Base-by-base conservation (phyloP, 2,888 invertebrate genomes). In the Carpatolechia fugitivella region DNA sequence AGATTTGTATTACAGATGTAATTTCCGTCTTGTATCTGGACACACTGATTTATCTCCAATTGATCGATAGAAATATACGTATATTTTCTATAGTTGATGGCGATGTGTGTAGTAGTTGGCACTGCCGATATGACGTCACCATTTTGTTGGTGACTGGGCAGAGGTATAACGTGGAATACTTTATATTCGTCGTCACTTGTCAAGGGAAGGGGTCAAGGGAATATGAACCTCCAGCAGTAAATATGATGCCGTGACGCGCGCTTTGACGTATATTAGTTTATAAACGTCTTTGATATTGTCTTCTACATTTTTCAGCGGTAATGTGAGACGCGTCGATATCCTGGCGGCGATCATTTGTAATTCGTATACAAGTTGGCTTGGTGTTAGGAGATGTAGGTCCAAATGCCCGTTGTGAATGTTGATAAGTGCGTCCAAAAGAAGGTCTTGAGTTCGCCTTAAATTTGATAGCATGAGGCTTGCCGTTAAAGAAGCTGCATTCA, bases 1-100 rank as follows among this genome's bases (percentile, higher is more conserved):
- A 20, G 2, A 6, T 24, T 10, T 1, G 62, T 60, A 1, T 36
- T 48, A 1, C 52, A 57, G 4, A 31, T 33, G 18, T 10, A 52
- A 10, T 31, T 44, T 14, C 18, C 41, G 18, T 18, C 41, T 6
- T 33, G 46, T 3, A 29, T 20, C 16, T 50, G 24, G 3, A 55
- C 49, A 0, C 54, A 53, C 6, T 56, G 49, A 5, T 18, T 41
- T 10, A 51, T 40, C 40, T 52, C 55, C 0, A 1, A n/a, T 13
- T 29, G n/a, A 5, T 51, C 29, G 3, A 51, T 24, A 1, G 10
- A 6, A n/a, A 51, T 51, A 14, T 38, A 51, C 0, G 51, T 24
- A 18, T 24, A 6, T 38, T 38, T 20, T 6, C 11, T n/a, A 11
- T 38, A 38, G 29, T 51, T 38, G 5, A 16, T 7, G 1, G 16